Conservation (phyloP, 1,140 invertebrate species). For the Plectus sambesii region DNA sequence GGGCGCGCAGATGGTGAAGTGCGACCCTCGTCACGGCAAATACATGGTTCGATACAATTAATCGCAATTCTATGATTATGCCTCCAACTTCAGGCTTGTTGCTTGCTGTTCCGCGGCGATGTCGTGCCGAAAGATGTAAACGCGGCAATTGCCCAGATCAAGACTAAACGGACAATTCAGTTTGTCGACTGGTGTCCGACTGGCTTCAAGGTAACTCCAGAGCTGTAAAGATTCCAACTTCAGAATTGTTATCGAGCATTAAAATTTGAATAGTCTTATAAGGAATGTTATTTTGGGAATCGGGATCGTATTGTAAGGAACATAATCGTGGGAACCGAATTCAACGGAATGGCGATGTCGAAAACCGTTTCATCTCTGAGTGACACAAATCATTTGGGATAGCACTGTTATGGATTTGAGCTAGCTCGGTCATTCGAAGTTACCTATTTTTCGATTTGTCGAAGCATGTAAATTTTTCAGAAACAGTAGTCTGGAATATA, state of each 20-base stretch:
- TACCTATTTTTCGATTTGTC: too few species aligned
- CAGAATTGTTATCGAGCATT: too few species aligned
- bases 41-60: constrained; percentile 48
- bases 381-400: too few species aligned
- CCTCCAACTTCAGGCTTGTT: constrained; percentile 37
- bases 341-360: too few species aligned
- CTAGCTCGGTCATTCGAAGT: too few species aligned
- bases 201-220: constrained; percentile 46
- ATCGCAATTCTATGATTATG: constrained; percentile 14
- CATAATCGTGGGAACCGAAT: too few species aligned
- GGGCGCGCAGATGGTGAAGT: constrained; percentile 69
- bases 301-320: too few species aligned
- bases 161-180: constrained; percentile 49
- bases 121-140: constrained; percentile 52
- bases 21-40: constrained; percentile 33
- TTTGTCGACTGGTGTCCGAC: constrained; percentile 52
- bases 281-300: too few species aligned
- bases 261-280: too few species aligned
- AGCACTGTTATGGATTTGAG: too few species aligned
- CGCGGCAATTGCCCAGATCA: constrained; percentile 46
- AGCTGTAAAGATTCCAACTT: neutral
- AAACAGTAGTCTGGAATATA: constrained; percentile 8
- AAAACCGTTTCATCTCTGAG: too few species aligned
- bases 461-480: too few species aligned
- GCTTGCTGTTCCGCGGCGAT: constrained; percentile 50